Evolutionary conservation across 2,113 vertebrate genomes (phyloP), one percentile per base, ranked within the genome.

Genomic region (Propithecus coquereli): DNA sequence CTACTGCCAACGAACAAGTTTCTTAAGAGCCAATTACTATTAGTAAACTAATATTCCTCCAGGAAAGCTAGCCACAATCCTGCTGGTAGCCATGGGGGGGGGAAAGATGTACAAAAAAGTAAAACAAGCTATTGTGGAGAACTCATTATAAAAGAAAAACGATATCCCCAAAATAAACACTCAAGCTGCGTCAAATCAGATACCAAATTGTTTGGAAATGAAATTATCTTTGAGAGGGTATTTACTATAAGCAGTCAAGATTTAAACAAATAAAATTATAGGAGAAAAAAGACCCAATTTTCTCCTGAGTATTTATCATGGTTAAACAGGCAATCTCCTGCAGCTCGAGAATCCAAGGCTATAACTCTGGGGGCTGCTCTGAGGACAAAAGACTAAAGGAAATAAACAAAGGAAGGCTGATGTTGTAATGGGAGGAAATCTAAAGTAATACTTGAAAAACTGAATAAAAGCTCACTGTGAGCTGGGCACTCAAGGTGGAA

Each of bases 201-300:
- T 85, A 94, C 66, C 85, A 92, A 95, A 97, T 95, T 96, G 95
- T 96, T 97, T 97, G 85, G 23, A 96, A 97, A 97, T 97, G 79
- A 96, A 97, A 97, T 97, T 97, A 96, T 96, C 93, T 95, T 93
- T 61, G 77, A 97, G 89, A 96, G 91, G 71, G 90, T 97, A 97
- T 97, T 97, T 97, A 96, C 91, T 95, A 96, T 94, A 95, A 97
- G 88, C 93, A 96, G 91, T 95, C 91, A 95, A 95, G 77, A 94
- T 96, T 94, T 96, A 97, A 97, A 91, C 86, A 97, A 98, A 97
- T 88, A 97, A 96, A 96, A 96, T 96, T 96, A 94, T 32, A 94
- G 47, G 47, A 86, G 70, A 93, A 95, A 97, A 92, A 93, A 52
- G 34, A 82, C 34, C 71, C 65, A 90, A 82, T 97, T 96, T 96